Percentiles rank a stretch among this genome's conserved stretches.
Conservation (phyloP, 2,888 invertebrate species). For the Lochmaea capreae region DNA sequence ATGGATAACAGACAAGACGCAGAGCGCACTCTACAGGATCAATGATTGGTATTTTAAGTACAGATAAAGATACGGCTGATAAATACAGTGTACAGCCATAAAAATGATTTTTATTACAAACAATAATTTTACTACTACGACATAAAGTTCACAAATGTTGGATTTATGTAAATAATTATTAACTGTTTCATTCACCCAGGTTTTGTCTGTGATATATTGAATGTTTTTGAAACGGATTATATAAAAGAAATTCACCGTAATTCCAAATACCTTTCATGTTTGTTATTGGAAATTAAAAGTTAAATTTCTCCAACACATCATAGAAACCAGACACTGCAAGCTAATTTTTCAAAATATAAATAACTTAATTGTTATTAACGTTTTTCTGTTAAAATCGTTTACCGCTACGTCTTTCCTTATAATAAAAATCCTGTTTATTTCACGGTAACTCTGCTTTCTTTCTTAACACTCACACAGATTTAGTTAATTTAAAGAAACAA, state of each 20-base stretch:
- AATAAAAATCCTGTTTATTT: constrained; percentile 18
- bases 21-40: neutral
- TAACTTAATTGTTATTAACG: constrained; percentile 6
- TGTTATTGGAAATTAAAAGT: neutral
- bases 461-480: neutral
- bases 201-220: no score
- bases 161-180: no score
- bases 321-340: neutral
- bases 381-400: constrained; percentile 9
- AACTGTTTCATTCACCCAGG: no score
- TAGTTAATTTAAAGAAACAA: constrained; percentile 15
- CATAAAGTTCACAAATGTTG: no score
- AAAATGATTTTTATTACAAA: no score
- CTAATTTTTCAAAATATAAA: constrained; percentile 14
- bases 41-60: neutral
- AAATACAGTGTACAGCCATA: neutral
- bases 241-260: no score
- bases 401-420: neutral
- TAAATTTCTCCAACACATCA: neutral
- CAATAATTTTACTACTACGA: no score
- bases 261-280: neutral
- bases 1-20: constrained; percentile 9
- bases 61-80: neutral
- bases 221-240: no score
- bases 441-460: constrained; percentile 5